phyloP scores from a whole-genome alignment of 2,888 invertebrate genomes.

The Agonopterix subpropinquella region DNA sequence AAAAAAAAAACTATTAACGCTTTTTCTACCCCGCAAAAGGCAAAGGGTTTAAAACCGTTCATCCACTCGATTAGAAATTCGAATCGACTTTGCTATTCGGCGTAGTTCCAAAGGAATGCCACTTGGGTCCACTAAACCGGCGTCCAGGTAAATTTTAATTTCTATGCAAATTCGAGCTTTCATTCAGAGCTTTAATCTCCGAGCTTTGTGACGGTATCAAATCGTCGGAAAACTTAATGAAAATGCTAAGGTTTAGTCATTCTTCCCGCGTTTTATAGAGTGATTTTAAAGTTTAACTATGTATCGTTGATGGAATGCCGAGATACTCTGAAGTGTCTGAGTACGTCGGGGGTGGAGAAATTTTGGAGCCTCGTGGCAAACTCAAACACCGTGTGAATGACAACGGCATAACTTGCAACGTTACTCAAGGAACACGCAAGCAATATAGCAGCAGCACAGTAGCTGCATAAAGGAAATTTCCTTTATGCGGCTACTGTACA shows the following conservation, averaged over 20 bases:
- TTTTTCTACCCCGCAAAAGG: too few relatives aligned
- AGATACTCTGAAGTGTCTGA: too few relatives aligned
- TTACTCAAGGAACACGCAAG: too few relatives aligned
- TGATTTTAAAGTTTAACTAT: neutral
- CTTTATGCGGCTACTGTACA: too few relatives aligned
- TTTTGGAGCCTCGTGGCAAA: too few relatives aligned
- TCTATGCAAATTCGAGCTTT: constrained; percentile 73
- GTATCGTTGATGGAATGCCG: too few relatives aligned
- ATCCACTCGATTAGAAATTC: neutral
- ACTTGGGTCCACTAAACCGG: constrained; percentile 53
- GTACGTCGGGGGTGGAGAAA: too few relatives aligned
- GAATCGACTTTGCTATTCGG: constrained; percentile 7
- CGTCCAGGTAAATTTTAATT: constrained; percentile 73
- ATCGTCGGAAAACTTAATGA: constrained; percentile 67
- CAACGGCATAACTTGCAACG: too few relatives aligned
- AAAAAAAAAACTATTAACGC: too few relatives aligned
- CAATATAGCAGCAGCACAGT: too few relatives aligned
- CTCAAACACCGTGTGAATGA: too few relatives aligned
- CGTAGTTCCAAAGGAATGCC: constrained; percentile 35
- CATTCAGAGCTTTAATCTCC: constrained; percentile 63
- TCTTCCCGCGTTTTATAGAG: constrained; percentile 9
- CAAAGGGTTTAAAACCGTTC: constrained; percentile 1
- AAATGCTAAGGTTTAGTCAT: constrained; percentile 30
- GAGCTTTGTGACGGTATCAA: constrained; percentile 56
- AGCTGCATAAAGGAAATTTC: too few relatives aligned